Base-by-base conservation (phyloP, 2,888 invertebrate species). In the Protonemura montana region DNA sequence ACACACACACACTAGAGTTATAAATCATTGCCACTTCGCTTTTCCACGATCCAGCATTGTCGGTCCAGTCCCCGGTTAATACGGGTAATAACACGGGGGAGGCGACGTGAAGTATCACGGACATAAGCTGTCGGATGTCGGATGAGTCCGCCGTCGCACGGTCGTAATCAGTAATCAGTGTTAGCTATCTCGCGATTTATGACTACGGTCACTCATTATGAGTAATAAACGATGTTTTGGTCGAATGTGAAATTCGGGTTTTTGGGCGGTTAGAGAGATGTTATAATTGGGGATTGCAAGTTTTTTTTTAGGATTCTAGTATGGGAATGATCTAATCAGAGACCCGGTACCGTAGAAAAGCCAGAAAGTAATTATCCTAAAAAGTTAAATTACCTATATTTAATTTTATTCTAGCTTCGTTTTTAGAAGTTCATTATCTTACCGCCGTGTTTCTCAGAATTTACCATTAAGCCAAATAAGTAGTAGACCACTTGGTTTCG, bases 171-270 rank as follows among this genome's bases (percentile, higher is more conserved):
- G 59, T 59, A 59, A 59, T 59, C 59, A 59, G 59, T 59, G 59
- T 59, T 59, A 59, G 16, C 59, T 59, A 59, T 59, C 59, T 59
- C 59, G 21, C 59, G 59, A 59, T 59, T 59, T 59, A 59, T 59
- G 59, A 59, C 59, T 21, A 59, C 59, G 59, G 7, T 21, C 59
- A 59, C 59, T 59, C 59, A 59, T 59, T 59, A 59, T 59, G 59
- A 59, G 59, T 59, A 59, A 59, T 59, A 59, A 59, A 59, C 21
- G 59, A 59, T 59, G 59, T 59, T 59, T 59, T 59, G 59, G 59
- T 21, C 13, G 59, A 59, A 21, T 21, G 59, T 21, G 59, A 21
- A 59, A 59, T 21, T 21, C 59, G 21, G 13, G 21, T 59, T 59
- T 59, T 2, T 35, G 35, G n/a, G 35, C 35, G 35, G 3, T 35